phyloP scores from a whole-genome alignment of 2,113 vertebrate genomes.

The Mormyrus iriodes region DNA sequence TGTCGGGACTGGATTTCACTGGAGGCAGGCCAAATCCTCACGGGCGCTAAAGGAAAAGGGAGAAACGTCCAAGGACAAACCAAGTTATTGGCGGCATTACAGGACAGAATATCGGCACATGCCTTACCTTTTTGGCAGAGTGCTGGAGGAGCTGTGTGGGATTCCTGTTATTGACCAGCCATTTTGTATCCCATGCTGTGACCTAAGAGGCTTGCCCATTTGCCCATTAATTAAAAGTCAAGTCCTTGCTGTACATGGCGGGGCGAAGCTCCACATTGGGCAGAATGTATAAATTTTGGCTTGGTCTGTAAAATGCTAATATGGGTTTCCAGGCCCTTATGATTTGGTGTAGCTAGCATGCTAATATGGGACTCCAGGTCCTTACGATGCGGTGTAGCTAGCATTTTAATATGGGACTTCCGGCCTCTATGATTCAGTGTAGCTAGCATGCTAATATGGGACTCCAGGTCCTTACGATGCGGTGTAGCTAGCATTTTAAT shows the following conservation, averaged over 20 bases:
- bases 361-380: not conserved
- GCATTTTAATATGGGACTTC: not conserved
- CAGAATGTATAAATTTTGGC: not conserved
- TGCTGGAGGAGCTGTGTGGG: constrained; percentile 44
- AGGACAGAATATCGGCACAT: constrained; percentile 62
- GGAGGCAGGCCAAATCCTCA: constrained; percentile 41
- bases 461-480: not conserved
- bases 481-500: not conserved
- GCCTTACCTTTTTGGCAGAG: constrained; percentile 67
- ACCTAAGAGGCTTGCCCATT: constrained; percentile 59
- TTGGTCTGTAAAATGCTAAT: not conserved
- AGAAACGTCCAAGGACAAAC: constrained; percentile 66
- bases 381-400: not conserved
- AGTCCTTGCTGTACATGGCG: not conserved
- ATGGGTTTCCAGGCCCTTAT: not conserved
- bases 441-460: not conserved
- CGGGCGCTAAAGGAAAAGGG: constrained; percentile 39
- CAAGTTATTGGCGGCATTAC: constrained; percentile 67
- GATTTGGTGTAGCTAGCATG: not conserved
- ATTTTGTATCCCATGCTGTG: constrained; percentile 66
- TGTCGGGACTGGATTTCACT: constrained; percentile 34
- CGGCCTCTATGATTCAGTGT: not conserved
- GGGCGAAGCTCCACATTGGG: not conserved
- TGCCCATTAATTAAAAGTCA: constrained; percentile 44
- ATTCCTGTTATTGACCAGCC: constrained; percentile 57